Conservation (phyloP, 2,113 vertebrate genomes). For the Thamnophis sirtalis region DNA sequence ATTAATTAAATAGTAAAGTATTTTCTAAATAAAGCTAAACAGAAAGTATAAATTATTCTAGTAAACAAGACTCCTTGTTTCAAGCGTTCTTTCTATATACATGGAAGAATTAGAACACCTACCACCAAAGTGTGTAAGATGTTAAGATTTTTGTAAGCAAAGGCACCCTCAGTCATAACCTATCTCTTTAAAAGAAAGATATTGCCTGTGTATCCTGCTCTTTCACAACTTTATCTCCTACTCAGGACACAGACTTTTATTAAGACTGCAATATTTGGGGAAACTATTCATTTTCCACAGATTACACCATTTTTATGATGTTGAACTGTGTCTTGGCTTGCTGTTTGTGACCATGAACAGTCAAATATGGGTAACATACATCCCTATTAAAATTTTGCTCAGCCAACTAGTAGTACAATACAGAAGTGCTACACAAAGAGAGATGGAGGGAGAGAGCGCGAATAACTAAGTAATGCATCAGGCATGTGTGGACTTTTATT, state of each 20-base stretch:
- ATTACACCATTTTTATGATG: background rate
- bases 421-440: background rate
- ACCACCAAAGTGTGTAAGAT: background rate
- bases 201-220: background rate
- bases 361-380: background rate
- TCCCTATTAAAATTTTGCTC: background rate
- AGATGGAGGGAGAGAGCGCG: too few relatives aligned
- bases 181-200: background rate
- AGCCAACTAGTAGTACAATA: background rate
- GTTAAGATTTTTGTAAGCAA: background rate
- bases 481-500: background rate
- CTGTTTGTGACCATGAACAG: background rate
- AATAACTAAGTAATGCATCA: background rate
- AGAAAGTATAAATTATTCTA: background rate
- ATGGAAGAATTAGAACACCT: background rate
- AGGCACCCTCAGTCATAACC: background rate
- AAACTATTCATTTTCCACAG: background rate
- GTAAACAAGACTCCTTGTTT: background rate
- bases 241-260: background rate
- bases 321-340: background rate
- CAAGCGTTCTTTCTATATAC: background rate
- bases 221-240: background rate
- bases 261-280: background rate
- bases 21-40: constrained; percentile 14
- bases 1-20: background rate